Evolutionary conservation across 2,113 vertebrate genomes (phyloP), one percentile per base, ranked within the genome.

Genomic region (Caranx ignobilis): DNA sequence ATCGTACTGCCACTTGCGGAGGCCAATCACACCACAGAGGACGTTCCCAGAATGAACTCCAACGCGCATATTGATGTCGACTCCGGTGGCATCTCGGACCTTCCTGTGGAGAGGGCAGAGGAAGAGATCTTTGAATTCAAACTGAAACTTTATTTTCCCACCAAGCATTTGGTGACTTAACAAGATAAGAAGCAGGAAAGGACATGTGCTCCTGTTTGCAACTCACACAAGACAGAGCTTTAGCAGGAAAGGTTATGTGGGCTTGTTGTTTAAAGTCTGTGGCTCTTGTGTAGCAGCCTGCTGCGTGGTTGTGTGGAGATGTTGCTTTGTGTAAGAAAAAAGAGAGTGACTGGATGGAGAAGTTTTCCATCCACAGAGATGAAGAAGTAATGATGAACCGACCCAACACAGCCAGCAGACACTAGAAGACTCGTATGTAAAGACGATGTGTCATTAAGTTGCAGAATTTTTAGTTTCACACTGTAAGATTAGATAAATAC

Each of bases 1-100:
- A 8, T 99, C 98, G 0, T 99, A 99, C 82, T 99, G 98, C 98
- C 98, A 99, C 91, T 99, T 99, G 91, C 97, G 97, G 32, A 99
- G 95, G 26, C 98, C 98, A 0, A 99, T 99, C 16, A 99, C 98
- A 0, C 98, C 98, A 2, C 98, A 99, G 13, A 99, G 96, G 62
- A 99, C 98, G 0, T 99, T 99, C 54, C 98, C 98, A 0, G 98
- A 99, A 84, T 99, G 98, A 45, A 99, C 98, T 15, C 98, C 98
- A 0, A 99, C 98, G 0, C 98, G 97, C 98, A 99, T 99, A 90
- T 98, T 99, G 59, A 99, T 99, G 11, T 99, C 98, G 0, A 99
- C 98, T 16, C 96, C 96, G 0, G 98, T 99, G 57, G 98, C 98
- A 0, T 99, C 96, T 71, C 98, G 93, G 68, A 99, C 98, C 80